Evolutionary conservation across 2,113 vertebrate genomes (phyloP), one percentile per base, ranked within the genome.

Genomic region (Chiloscyllium plagiosum): DNA sequence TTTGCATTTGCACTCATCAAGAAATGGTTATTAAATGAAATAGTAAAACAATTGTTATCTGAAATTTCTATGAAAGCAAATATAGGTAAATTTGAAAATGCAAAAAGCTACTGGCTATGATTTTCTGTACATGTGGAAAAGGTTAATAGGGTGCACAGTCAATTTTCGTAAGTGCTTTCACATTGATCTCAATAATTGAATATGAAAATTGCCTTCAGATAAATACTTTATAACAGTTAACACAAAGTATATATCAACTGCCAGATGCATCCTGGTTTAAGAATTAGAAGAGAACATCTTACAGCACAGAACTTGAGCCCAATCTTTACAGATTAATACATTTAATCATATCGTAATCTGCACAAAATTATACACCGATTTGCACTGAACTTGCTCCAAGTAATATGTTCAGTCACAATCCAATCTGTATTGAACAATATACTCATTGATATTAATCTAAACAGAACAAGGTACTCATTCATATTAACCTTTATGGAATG

Each of bases 171-270:
- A 90, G 56, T 61, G 29, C 29, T 29, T 83, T 90, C 50, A 61
- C 52, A 61, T 56, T 90, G 52, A 90, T 90, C 87, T 56, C 87
- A 90, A 87, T 87, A 29, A 87, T 52, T 87, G 52, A 90, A 3
- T 89, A 33, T 90, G 87, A 90, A 90, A 90, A 90, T 61, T 90
- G 87, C 52, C 52, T 61, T 61, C 87, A 90, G 87, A 56, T 65
- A 56, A 90, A 90, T 56, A 83, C 80, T 47, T 83, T 83, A 61
- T 90, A 61, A 90, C 52, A 29, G 33, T 61, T 33, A 90, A 56
- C 26, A 90, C 26, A 52, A 56, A 26, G 52, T 87, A 87, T 56
- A 83, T 42, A 83, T 83, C 80, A 87, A 52, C 42, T 52, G 85
- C 85, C 20, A 20, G 80, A 47, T 22, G 86, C 26, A 89, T 89